These are phyloP conservation scores for Neotragus moschatus DNA, from an alignment of 2,113 vertebrate species.

Conservation along the genomic window DNA sequence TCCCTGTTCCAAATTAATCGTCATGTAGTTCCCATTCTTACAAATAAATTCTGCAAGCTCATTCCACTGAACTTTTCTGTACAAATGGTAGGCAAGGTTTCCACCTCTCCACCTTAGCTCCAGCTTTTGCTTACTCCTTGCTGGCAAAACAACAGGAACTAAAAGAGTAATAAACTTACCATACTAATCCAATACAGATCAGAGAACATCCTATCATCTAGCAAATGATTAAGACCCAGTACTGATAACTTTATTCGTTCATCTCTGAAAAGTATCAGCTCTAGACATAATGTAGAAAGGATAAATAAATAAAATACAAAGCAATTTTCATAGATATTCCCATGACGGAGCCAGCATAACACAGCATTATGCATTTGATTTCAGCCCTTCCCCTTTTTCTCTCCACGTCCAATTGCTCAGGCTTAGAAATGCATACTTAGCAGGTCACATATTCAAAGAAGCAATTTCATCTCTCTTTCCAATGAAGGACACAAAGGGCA, in stretches of 20 bases:
- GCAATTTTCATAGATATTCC: neutral
- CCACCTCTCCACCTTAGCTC: neutral
- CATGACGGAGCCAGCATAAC: neutral
- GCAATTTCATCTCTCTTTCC: slow-evolving; percentile 9
- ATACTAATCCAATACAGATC: neutral
- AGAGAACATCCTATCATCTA: neutral
- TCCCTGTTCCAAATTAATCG: neutral
- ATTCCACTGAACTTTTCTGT: neutral
- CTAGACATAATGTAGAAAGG: neutral
- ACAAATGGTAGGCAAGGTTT: neutral
- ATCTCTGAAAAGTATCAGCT: slow-evolving; percentile 9
- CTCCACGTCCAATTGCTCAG: neutral
- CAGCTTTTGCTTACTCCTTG: neutral
- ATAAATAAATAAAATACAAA: neutral
- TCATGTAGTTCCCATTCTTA: neutral
- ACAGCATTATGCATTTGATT: neutral
- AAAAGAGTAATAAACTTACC: neutral
- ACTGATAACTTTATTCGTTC: neutral
- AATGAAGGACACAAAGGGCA: neutral
- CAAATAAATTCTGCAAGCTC: neutral
- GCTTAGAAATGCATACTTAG: neutral
- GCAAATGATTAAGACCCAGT: neutral
- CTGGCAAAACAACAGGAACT: neutral
- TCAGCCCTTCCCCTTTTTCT: neutral
- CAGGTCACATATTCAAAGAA: neutral